Conservation (phyloP, 2,888 invertebrate species). For the Plebejus melissa region DNA sequence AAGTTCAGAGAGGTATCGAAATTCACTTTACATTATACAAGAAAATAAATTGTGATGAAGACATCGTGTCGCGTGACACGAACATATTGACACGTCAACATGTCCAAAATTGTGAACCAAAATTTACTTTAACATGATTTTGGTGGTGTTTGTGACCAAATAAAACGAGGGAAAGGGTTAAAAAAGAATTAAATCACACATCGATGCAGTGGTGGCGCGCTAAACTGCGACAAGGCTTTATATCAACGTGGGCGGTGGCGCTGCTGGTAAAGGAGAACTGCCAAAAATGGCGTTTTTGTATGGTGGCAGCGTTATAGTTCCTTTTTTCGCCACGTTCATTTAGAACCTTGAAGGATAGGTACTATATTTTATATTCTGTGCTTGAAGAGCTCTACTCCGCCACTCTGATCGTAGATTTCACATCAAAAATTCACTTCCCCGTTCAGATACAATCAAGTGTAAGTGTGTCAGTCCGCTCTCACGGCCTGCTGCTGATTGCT, state of each 20-base stretch:
- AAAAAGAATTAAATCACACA: neutral
- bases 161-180: too few relatives aligned
- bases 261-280: too few relatives aligned
- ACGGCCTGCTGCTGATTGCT: conserved; percentile 8
- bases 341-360: too few relatives aligned
- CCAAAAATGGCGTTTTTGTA: too few relatives aligned
- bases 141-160: neutral
- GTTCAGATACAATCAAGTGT: neutral
- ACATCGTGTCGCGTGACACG: neutral
- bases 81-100: neutral
- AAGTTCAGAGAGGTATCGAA: neutral
- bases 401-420: neutral
- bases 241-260: too few relatives aligned
- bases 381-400: neutral
- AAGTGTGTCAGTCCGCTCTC: conserved; percentile 15
- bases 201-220: neutral
- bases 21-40: neutral
- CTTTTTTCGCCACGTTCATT: too few relatives aligned
- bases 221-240: neutral
- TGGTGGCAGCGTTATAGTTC: too few relatives aligned
- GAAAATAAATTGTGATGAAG: neutral
- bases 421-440: conserved; percentile 5
- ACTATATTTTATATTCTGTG: too few relatives aligned
- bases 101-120: neutral
- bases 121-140: neutral